Evolutionary conservation across 2,797 vertebrate species (phyloP).

Genomic region (Chelonia mydas): DNA sequence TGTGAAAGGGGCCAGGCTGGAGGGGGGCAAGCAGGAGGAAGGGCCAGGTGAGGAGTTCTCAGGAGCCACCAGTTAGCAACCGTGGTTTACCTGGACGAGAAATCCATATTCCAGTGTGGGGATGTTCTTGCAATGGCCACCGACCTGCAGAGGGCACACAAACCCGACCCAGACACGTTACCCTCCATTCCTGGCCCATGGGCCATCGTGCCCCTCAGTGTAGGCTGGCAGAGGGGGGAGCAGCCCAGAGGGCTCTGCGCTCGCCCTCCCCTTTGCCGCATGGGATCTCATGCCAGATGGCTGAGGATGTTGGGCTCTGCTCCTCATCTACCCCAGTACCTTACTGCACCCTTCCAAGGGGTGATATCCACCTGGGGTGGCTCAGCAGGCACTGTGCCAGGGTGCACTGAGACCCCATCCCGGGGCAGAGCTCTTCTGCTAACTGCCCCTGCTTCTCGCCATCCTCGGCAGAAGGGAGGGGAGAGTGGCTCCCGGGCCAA

Average conservation of each 20-base stretch:
- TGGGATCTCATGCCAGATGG: not conserved
- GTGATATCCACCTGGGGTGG: too few relatives aligned
- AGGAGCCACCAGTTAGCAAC: not conserved
- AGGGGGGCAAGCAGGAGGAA: not conserved
- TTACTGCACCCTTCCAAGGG: too few relatives aligned
- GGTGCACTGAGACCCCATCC: too few relatives aligned
- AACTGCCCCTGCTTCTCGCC: too few relatives aligned
- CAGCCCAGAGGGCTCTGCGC: not conserved
- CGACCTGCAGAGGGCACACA: conserved; percentile 90
- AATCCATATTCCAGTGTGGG: conserved; percentile 99
- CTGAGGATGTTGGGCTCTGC: not conserved
- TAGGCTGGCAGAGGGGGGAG: conserved; percentile 5
- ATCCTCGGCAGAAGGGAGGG: not conserved
- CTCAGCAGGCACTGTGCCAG: not conserved
- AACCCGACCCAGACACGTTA: conserved; percentile 36
- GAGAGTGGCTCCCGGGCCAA: not conserved
- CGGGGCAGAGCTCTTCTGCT: not conserved
- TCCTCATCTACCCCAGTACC: not conserved
- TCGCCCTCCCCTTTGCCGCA: not conserved
- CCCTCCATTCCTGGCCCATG: not conserved
- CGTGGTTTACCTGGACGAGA: conserved; percentile 91
- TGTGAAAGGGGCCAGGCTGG: not conserved
- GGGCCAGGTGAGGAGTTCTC: fast-evolving
- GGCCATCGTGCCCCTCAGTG: not conserved
- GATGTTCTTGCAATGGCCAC: conserved; percentile 99